Percentiles rank a stretch among this genome's conserved stretches.
These are phyloP conservation scores for Macrotus californicus DNA, from an alignment of 2,113 vertebrate species.

Conservation along the genomic window DNA sequence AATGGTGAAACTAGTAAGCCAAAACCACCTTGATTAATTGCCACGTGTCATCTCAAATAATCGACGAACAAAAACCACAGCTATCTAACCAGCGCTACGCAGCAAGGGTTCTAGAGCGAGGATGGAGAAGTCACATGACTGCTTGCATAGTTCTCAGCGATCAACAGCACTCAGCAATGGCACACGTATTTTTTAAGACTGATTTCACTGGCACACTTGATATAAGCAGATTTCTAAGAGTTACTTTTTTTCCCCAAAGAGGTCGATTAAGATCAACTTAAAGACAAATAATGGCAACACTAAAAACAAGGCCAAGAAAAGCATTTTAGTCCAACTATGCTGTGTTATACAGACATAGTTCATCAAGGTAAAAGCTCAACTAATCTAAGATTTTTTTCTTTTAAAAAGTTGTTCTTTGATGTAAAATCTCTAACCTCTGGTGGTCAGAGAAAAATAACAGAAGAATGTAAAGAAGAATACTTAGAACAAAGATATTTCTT, in stretches of 20 bases:
- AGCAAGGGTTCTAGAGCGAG: not conserved
- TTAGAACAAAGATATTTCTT: slow-evolving; percentile 68
- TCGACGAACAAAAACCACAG: not conserved
- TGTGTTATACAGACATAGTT: slow-evolving; percentile 32
- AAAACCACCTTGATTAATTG: not conserved
- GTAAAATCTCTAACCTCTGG: slow-evolving; percentile 53
- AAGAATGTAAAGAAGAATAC: slow-evolving; percentile 57
- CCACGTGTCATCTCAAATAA: not conserved
- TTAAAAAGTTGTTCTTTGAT: slow-evolving; percentile 61
- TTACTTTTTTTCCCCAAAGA: not conserved
- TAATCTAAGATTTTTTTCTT: slow-evolving; percentile 56
- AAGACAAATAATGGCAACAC: slow-evolving; percentile 46
- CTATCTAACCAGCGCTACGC: not conserved
- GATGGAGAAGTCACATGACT: not conserved
- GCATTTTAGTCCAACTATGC: slow-evolving; percentile 14
- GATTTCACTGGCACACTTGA: not conserved
- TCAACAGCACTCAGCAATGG: not conserved
- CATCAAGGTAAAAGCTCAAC: slow-evolving; percentile 55
- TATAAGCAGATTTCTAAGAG: not conserved
- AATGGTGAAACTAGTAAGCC: slow-evolving; percentile 8
- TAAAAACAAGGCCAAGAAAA: slow-evolving; percentile 57
- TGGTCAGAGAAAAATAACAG: slow-evolving; percentile 59
- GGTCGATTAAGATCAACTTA: slow-evolving; percentile 37
- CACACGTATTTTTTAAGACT: not conserved
- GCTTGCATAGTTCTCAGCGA: not conserved